Evolutionary conservation across 2,113 vertebrate species (phyloP).

Genomic region (Circaetus gallicus): DNA sequence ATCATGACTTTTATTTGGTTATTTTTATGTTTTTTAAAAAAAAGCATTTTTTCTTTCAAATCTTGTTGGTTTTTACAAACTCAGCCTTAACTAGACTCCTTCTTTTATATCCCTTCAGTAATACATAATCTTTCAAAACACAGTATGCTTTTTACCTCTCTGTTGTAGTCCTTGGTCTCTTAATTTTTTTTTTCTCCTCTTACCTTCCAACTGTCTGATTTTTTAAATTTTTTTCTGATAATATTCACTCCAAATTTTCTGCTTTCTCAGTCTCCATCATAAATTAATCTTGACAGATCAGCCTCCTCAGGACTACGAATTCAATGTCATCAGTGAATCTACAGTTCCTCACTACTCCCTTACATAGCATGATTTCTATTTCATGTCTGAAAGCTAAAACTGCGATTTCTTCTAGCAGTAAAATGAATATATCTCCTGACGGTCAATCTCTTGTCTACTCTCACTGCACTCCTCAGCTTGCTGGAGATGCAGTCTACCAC

Average conservation of each 20-base stretch:
- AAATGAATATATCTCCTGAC: not conserved
- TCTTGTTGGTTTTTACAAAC: not conserved
- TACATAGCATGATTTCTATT: not conserved
- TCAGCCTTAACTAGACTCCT: not conserved
- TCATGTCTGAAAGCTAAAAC: not conserved
- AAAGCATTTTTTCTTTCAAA: not conserved
- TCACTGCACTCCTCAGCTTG: not conserved
- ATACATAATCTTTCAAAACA: not conserved
- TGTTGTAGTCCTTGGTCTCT: not conserved
- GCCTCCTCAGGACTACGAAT: not conserved
- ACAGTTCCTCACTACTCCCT: not conserved
- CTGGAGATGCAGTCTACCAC: not conserved
- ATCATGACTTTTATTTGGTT: not conserved
- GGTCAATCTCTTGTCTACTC: not conserved
- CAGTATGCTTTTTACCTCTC: not conserved
- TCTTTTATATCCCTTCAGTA: not conserved
- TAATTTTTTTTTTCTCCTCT: not conserved
- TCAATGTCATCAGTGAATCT: not conserved
- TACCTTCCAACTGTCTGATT: not conserved
- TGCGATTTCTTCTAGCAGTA: not conserved
- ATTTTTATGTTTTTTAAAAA: not conserved
- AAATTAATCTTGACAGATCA: not conserved
- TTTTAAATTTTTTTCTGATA: not conserved
- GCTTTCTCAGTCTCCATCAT: not conserved
- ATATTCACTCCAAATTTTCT: not conserved